A percentile compares a stretch with the other conserved stretches of the same genome.
These are phyloP conservation scores for Calliopum simillimum DNA, from an alignment of 2,888 invertebrate species.

Conservation along the genomic window DNA sequence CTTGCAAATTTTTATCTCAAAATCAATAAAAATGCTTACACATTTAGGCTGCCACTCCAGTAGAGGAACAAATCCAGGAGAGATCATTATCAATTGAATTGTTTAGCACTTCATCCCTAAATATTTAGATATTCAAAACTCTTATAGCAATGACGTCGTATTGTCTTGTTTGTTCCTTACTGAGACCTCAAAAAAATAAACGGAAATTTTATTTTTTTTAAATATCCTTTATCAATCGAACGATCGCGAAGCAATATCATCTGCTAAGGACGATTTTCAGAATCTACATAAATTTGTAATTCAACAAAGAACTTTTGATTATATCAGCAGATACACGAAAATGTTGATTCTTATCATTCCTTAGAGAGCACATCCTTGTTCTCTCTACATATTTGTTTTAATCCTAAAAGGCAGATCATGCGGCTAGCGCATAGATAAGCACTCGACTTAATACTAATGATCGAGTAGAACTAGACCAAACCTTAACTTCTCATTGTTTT, in stretches of 20 bases:
- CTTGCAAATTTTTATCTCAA: too few species aligned
- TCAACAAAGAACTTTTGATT: slow-evolving; percentile 21
- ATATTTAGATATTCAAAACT: background rate
- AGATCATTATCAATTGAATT: background rate
- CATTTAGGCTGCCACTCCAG: too few species aligned
- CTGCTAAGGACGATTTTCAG: background rate
- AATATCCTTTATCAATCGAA: background rate
- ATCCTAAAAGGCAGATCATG: slow-evolving; percentile 23
- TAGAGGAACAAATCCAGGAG: background rate
- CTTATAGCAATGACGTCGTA: background rate
- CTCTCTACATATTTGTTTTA: slow-evolving; percentile 6
- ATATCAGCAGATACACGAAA: slow-evolving; percentile 1
- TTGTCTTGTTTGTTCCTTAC: background rate
- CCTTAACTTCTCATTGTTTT: slow-evolving; percentile 53
- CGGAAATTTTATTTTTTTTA: too few species aligned
- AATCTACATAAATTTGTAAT: slow-evolving; percentile 1
- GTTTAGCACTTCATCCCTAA: background rate
- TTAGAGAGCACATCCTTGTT: background rate
- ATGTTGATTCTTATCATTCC: slow-evolving; percentile 28
- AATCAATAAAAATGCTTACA: too few species aligned
- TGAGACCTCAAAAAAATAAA: too few species aligned
- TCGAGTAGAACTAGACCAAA: slow-evolving; percentile 50
- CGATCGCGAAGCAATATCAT: background rate
- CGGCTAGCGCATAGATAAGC: slow-evolving; percentile 9
- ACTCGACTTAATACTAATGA: slow-evolving; percentile 60